Conservation (phyloP, 2,797 vertebrate genomes). For the Sebastes cheni region DNA sequence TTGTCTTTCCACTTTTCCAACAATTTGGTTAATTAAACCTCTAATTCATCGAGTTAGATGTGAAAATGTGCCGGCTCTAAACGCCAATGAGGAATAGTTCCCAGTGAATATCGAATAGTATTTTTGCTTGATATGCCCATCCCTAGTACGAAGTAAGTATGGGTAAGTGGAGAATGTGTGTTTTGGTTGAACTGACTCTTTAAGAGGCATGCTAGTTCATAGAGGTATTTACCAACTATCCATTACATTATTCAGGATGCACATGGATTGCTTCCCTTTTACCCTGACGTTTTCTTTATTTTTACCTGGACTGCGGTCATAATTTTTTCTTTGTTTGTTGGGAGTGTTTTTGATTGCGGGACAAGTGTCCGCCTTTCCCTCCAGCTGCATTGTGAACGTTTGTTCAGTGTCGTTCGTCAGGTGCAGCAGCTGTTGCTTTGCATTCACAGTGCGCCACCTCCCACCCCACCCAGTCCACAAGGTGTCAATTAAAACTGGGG, state of each 20-base stretch:
- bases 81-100: too few relatives aligned
- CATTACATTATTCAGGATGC: background rate
- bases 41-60: too few relatives aligned
- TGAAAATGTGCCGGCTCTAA: too few relatives aligned
- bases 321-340: background rate
- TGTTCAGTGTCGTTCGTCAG: background rate
- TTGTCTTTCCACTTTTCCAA: too few relatives aligned
- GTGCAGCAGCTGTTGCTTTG: background rate
- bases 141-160: too few relatives aligned
- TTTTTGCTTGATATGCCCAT: too few relatives aligned
- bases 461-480: background rate
- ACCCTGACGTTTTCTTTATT: background rate
- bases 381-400: background rate
- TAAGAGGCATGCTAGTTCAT: background rate
- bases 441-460: constrained; percentile 5
- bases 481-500: constrained; percentile 42
- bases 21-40: too few relatives aligned
- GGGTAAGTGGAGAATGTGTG: background rate
- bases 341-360: background rate
- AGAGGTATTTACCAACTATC: background rate
- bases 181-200: background rate
- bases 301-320: background rate
- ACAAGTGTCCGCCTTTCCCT: background rate
- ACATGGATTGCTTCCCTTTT: background rate
- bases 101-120: too few relatives aligned